These are phyloP conservation scores for Ceratina japonica DNA, from an alignment of 1,140 invertebrate genomes.

Conservation along the genomic window DNA sequence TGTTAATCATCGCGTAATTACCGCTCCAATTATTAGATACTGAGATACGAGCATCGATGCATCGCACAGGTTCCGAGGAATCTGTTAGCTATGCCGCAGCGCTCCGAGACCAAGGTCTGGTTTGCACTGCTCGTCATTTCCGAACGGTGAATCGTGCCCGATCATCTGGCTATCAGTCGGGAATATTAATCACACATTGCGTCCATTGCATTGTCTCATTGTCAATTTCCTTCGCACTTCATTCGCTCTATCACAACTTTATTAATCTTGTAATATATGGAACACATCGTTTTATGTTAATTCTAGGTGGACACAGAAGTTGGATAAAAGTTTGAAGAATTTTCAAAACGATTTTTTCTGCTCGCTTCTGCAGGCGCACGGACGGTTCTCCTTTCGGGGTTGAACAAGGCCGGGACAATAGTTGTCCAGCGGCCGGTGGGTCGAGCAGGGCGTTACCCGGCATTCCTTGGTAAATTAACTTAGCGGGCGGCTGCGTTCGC, in stretches of 20 bases:
- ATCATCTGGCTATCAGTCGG: slow-evolving; percentile 36
- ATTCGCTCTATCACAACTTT: too few species aligned
- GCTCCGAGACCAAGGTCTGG: slow-evolving; percentile 26
- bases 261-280: too few species aligned
- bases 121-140: slow-evolving; percentile 47
- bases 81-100: slow-evolving; percentile 66
- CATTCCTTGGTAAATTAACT: slow-evolving; percentile 80
- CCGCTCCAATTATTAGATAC: slow-evolving; percentile 78
- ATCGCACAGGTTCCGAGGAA: slow-evolving; percentile 56
- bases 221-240: too few species aligned
- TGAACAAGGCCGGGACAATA: slow-evolving; percentile 64
- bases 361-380: slow-evolving; percentile 28
- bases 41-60: slow-evolving; percentile 69
- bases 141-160: slow-evolving; percentile 25
- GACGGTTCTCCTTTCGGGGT: slow-evolving; percentile 23
- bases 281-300: too few species aligned
- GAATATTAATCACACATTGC: neutral
- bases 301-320: too few species aligned
- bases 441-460: slow-evolving; percentile 77
- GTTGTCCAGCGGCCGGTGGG: slow-evolving; percentile 68
- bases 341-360: slow-evolving; percentile 2
- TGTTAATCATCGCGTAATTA: slow-evolving; percentile 80
- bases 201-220: too few species aligned
- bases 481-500: slow-evolving; percentile 74
- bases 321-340: neutral